phyloP scores from a whole-genome alignment of 2,888 invertebrate species.

The Acanthacorydalis orientalis region DNA sequence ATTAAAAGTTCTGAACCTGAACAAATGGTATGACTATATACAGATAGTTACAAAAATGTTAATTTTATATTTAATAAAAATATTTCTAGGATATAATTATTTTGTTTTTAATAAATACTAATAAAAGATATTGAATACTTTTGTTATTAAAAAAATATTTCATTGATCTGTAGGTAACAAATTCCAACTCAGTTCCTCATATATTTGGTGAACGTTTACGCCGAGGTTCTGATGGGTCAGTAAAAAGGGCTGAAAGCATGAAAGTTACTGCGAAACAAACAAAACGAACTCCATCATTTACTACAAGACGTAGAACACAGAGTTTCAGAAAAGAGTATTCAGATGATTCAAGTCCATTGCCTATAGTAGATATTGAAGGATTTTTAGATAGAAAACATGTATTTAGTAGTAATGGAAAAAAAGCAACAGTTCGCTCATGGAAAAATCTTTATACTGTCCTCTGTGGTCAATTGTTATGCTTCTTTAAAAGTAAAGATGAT shows the following conservation, averaged over 20 bases:
- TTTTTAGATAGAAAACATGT: slow-evolving; percentile 89
- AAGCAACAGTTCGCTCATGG: slow-evolving; percentile 92
- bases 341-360: slow-evolving; percentile 40
- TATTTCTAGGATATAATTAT: too few relatives aligned
- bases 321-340: slow-evolving; percentile 52
- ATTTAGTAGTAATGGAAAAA: slow-evolving; percentile 80
- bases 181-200: slow-evolving; percentile 40
- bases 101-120: too few relatives aligned
- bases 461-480: slow-evolving; percentile 91
- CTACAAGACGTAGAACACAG: slow-evolving; percentile 73
- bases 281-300: slow-evolving; percentile 88
- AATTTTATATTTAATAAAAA: too few relatives aligned
- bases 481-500: slow-evolving; percentile 91
- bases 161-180: slow-evolving; percentile 22
- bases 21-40: slow-evolving; percentile 13
- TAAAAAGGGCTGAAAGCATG: slow-evolving; percentile 84
- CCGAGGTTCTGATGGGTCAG: slow-evolving; percentile 34
- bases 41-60: too few relatives aligned
- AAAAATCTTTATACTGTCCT: slow-evolving; percentile 87
- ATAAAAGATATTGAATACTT: background rate
- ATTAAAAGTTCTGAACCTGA: slow-evolving; percentile 14
- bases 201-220: slow-evolving; percentile 48
- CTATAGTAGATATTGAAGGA: slow-evolving; percentile 85
- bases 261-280: slow-evolving; percentile 66
- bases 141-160: slow-evolving; percentile 7